Evolutionary conservation across 2,888 invertebrate species (phyloP), one percentile per base, ranked within the genome.

Genomic region (Drosophila algonquin): DNA sequence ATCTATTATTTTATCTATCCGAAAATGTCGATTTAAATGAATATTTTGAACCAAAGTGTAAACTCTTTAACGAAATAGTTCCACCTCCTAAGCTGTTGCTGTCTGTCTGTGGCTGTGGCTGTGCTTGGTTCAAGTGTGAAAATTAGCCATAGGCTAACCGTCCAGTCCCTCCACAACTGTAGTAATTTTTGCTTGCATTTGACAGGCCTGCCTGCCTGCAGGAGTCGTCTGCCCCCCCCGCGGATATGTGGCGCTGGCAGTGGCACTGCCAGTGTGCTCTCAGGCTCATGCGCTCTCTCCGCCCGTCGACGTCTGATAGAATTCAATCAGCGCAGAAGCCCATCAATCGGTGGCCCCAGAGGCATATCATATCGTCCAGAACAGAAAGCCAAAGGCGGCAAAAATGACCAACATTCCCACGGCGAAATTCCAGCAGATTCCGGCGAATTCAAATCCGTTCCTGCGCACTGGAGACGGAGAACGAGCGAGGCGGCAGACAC

Each of bases 261-360:
- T 4, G 12, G 40, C 40, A 14, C 12, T 4, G 40, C 14, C 40
- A 40, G 40, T 40, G 7, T 14, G 14, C 40, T 40, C 40, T 40
- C 40, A 14, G 51, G 50, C 52, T 52, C 68, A 52, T 52, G 56
- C 56, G 51, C 51, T 45, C 50, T 59, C 44, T 40, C 18, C 10
- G 14, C 21, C n/a, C 44, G 46, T 32, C 35, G 6, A 14, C 16
- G 51, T 27, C 67, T 24, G 50, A 62, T 57, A 45, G n/a, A 48
- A 48, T 58, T 71, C 50, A 55, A 60, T 68, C 54, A 44, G 59
- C 69, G 59, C 69, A 68, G 47, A 44, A 35, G 32, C 24, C 21
- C 35, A 48, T 51, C 24, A 44, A 60, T 44, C 44, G 40, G 32
- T 30, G 35, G 12, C 14, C 45, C 45, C 63, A 63, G 35, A 65